Conservation (phyloP, 2,113 vertebrate genomes). For the Bubo bubo region DNA sequence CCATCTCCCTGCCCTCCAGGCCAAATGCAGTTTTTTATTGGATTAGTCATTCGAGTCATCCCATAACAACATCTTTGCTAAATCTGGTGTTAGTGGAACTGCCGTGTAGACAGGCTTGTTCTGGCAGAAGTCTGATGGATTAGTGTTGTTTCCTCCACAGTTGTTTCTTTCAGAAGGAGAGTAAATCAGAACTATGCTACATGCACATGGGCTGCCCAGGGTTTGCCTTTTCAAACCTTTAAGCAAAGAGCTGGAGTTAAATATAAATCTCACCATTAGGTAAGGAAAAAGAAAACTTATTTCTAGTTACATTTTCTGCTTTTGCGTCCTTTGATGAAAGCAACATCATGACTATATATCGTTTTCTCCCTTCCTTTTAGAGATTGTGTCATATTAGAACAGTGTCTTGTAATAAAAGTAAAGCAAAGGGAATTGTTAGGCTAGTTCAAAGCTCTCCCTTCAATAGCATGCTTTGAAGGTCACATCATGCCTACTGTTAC, state of each 20-base stretch:
- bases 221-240: neutral
- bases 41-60: neutral
- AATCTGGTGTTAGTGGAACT: neutral
- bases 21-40: neutral
- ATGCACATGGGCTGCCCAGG: fast-evolving
- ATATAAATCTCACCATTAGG: neutral
- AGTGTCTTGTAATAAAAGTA: neutral
- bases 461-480: neutral
- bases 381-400: neutral
- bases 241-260: neutral
- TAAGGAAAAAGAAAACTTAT: neutral
- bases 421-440: neutral
- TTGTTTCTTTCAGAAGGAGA: neutral
- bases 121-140: neutral
- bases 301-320: neutral
- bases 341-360: too few species aligned
- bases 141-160: neutral
- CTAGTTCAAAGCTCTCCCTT: neutral
- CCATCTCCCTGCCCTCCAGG: neutral
- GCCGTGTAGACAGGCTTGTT: neutral
- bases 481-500: neutral
- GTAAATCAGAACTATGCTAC: neutral
- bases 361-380: neutral
- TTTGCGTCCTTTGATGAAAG: neutral
- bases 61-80: neutral